Conservation (phyloP, 2,113 vertebrate genomes). For the Manacus vitellinus region DNA sequence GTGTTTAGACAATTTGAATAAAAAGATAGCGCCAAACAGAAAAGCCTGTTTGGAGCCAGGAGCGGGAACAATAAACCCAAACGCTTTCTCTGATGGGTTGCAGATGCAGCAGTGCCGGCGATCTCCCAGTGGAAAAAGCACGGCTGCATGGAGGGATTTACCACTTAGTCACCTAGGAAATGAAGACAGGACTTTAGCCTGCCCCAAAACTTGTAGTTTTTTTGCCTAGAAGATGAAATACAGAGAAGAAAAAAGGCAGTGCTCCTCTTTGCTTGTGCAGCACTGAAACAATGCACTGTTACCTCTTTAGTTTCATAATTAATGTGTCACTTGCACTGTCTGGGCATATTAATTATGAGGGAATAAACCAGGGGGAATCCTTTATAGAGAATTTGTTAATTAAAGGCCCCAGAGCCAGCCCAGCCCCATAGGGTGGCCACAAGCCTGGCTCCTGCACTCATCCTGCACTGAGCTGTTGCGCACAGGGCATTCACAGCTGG, state of each 20-base stretch:
- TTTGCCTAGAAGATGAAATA: background rate
- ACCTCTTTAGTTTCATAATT: background rate
- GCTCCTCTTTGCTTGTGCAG: background rate
- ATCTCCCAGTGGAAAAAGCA: background rate
- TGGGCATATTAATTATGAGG: background rate
- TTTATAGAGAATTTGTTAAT: background rate
- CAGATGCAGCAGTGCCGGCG: background rate
- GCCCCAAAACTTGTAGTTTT: rapidly evolving
- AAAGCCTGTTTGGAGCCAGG: background rate
- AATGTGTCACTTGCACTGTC: background rate
- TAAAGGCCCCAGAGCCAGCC: background rate
- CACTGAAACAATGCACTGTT: background rate
- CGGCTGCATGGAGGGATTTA: background rate
- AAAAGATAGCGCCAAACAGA: background rate
- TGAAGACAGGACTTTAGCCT: background rate
- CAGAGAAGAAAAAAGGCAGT: background rate
- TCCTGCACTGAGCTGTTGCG: background rate
- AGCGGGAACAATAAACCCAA: background rate
- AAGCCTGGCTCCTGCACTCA: background rate
- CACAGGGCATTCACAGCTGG: background rate
- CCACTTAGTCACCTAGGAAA: background rate
- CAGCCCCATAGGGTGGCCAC: background rate
- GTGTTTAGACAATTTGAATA: background rate
- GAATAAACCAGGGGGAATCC: background rate
- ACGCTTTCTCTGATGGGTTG: background rate